Base-by-base conservation (phyloP, 2,888 invertebrate genomes). In the Tortrix viridana region DNA sequence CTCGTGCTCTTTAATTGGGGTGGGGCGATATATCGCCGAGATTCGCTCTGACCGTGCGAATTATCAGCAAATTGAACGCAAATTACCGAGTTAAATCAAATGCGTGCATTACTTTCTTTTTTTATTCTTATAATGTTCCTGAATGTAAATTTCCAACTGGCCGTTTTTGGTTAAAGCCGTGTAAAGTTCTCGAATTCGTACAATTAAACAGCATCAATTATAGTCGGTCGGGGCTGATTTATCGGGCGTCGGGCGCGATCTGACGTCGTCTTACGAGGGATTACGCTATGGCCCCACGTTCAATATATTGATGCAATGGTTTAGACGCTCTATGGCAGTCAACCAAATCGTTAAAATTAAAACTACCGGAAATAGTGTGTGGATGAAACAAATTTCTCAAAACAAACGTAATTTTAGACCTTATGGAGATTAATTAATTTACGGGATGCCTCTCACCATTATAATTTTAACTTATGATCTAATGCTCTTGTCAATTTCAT, bases 1-100 rank as follows among this genome's bases (percentile, higher is more conserved):
- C 90, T 85, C 90, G 91, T 90, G 89, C 89, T 82, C 80, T 82
- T 74, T 89, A 88, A 89, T 89, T 88, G 88, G 81, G 75, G 74
- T 74, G 70, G 78, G 75, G 73, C 72, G 71, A 74, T 73, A 79
- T 76, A 63, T 48, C 60, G 52, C n/a, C 16, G 60, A 53, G 52
- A 59, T 59, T 60, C 23, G 60, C 59, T 12, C 32, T 18, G 38
- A 19, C 49, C 23, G 23, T 46, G 48, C 9, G 26, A 22, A 37
- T 37, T 50, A 48, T 32, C 22, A 46, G 52, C 46, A 60, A 52
- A 52, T 60, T 41, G 41, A 41, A 41, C 41, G 41, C 41, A 41
- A 41, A 41, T 41, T 41, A 59, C 26, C 14, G 6, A 41, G 41
- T 41, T 41, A n/a, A 41, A 41, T 16, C 41, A n/a, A 14, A 41